Evolutionary conservation across 2,797 vertebrate species (phyloP).

Genomic region (Cuculus canorus): DNA sequence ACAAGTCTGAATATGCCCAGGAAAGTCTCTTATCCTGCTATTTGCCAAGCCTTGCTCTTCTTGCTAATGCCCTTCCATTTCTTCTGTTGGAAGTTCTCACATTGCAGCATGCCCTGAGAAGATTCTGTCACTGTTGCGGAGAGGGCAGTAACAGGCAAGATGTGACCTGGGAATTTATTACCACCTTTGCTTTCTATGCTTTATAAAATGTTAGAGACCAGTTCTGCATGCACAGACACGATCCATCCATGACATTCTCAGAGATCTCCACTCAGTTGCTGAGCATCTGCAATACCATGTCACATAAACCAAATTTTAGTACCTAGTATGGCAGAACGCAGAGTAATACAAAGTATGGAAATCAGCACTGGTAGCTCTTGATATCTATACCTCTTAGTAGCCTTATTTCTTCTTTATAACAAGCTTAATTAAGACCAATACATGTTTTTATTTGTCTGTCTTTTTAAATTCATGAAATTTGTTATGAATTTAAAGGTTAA

Average conservation of each 20-base stretch:
- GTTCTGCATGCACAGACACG: not conserved
- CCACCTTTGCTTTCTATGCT: not conserved
- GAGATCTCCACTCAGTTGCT: too few species aligned
- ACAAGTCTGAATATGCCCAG: not conserved
- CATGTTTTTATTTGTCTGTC: not conserved
- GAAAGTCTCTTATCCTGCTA: not conserved
- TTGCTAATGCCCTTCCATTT: not conserved
- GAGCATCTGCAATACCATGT: not conserved
- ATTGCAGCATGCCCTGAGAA: not conserved
- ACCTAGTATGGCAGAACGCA: not conserved
- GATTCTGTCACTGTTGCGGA: not conserved
- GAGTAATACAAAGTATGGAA: not conserved
- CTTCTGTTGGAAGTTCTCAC: not conserved
- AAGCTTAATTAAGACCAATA: not conserved
- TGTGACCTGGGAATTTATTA: not conserved
- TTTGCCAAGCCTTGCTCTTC: not conserved
- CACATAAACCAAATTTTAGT: not conserved
- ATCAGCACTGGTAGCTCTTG: not conserved
- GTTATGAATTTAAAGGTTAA: not conserved
- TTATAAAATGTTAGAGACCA: not conserved
- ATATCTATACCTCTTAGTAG: not conserved
- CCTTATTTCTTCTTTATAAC: not conserved
- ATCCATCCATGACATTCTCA: not conserved
- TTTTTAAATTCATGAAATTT: not conserved
- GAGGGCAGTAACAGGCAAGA: fast-evolving